These are phyloP conservation scores for Macrotus californicus DNA, from an alignment of 2,113 vertebrate species.

Conservation along the genomic window DNA sequence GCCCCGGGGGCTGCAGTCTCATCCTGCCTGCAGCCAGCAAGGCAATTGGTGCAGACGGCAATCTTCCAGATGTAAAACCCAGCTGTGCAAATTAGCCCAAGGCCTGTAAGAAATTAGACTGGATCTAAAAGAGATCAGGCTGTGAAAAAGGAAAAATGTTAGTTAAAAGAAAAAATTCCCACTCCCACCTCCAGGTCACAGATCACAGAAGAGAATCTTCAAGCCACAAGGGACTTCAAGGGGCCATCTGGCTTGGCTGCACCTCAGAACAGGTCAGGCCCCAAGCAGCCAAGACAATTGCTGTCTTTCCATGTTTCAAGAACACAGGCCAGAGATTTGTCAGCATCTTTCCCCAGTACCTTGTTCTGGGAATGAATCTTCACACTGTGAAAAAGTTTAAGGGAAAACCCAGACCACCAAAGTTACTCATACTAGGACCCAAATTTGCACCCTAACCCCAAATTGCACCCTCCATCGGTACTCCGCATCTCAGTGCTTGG, in stretches of 20 bases:
- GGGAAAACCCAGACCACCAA: not conserved
- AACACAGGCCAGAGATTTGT: slow-evolving; percentile 43
- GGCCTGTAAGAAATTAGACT: slow-evolving; percentile 73
- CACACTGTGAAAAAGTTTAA: not conserved
- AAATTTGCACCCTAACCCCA: not conserved
- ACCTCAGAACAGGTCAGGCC: slow-evolving; percentile 51
- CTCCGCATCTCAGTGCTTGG: not conserved
- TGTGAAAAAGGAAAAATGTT: slow-evolving; percentile 67
- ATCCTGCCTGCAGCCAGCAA: slow-evolving; percentile 51
- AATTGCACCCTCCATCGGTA: not conserved
- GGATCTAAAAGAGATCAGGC: slow-evolving; percentile 71
- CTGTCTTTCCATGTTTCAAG: slow-evolving; percentile 47
- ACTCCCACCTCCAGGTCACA: slow-evolving; percentile 62
- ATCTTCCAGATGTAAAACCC: slow-evolving; percentile 66
- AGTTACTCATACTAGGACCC: not conserved
- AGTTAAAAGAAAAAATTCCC: slow-evolving; percentile 69
- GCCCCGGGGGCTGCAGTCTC: slow-evolving; percentile 21
- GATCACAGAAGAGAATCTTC: slow-evolving; percentile 66
- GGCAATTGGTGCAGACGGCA: slow-evolving; percentile 55
- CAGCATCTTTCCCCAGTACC: not conserved
- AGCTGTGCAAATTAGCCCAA: slow-evolving; percentile 68
- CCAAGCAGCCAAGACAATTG: slow-evolving; percentile 38
- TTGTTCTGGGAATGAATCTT: slow-evolving; percentile 25
- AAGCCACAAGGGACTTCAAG: slow-evolving; percentile 45
- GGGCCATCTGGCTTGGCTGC: slow-evolving; percentile 53